Conservation (phyloP, 1,140 invertebrate genomes). For the Drosophila gunungcola region DNA sequence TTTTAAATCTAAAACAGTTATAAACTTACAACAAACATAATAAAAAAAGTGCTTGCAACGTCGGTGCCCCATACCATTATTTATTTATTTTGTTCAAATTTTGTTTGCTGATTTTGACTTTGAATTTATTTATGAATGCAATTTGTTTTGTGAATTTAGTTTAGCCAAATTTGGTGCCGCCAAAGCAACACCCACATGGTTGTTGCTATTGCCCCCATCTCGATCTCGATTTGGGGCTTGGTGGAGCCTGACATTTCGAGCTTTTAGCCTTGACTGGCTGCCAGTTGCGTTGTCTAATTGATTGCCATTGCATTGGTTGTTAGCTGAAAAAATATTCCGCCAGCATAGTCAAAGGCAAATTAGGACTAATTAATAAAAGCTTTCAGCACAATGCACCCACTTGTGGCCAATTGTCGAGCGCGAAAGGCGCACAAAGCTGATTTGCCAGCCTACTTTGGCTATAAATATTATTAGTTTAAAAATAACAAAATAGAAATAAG, state of each 20-base stretch:
- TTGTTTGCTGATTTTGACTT: slow-evolving; percentile 32
- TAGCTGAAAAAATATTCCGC: slow-evolving; percentile 30
- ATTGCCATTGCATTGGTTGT: slow-evolving; percentile 30
- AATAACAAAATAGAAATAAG: slow-evolving; percentile 28
- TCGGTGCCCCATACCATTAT: not conserved
- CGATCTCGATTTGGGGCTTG: slow-evolving; percentile 26
- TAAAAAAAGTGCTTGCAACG: not conserved
- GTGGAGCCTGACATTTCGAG: slow-evolving; percentile 47
- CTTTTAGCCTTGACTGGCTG: slow-evolving; percentile 46
- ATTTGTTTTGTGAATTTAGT: slow-evolving; percentile 76
- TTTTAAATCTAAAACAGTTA: no score
- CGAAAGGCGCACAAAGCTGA: slow-evolving; percentile 28
- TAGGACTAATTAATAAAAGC: slow-evolving; percentile 76
- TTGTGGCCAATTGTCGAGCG: slow-evolving; percentile 31
- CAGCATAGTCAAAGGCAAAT: slow-evolving; percentile 63
- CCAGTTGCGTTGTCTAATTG: slow-evolving; percentile 51
- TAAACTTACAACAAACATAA: no score
- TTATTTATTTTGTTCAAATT: slow-evolving; percentile 9
- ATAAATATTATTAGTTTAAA: slow-evolving; percentile 69
- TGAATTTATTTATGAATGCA: slow-evolving; percentile 77
- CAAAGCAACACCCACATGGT: slow-evolving; percentile 66
- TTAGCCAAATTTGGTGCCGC: slow-evolving; percentile 75
- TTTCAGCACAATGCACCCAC: slow-evolving; percentile 37
- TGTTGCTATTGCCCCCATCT: slow-evolving; percentile 18
- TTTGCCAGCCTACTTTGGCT: slow-evolving; percentile 38